Percentiles rank a stretch among this genome's conserved stretches.
Conservation (phyloP, 2,888 invertebrate species). For the Hypercompe scribonia region DNA sequence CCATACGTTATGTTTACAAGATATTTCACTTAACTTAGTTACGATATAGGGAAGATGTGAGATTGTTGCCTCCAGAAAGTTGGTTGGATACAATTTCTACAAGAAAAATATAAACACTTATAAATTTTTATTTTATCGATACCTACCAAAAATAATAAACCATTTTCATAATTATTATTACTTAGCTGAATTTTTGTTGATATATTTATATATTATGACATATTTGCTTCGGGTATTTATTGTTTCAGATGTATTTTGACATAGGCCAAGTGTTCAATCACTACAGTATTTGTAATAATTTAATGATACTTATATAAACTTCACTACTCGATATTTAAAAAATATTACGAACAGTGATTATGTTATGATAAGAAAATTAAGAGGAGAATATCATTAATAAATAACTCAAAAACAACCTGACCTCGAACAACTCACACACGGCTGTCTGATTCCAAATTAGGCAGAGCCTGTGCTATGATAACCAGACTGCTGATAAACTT, state of each 20-base stretch:
- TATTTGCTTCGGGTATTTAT: no score
- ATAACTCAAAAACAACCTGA: no score
- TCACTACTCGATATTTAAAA: neutral
- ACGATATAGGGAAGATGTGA: slow-evolving; percentile 17
- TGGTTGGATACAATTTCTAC: slow-evolving; percentile 17
- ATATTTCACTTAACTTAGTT: slow-evolving; percentile 49
- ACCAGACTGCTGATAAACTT: no score
- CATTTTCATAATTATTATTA: neutral
- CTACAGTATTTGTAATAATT: no score
- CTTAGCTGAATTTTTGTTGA: neutral
- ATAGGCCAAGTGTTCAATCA: no score
- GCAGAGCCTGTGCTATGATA: no score
- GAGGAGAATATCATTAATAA: no score
- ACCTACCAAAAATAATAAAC: neutral
- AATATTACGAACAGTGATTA: no score
- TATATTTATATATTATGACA: neutral
- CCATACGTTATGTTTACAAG: slow-evolving; percentile 65
- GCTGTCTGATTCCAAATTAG: no score
- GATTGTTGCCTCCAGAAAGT: slow-evolving; percentile 22
- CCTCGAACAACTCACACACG: no score
- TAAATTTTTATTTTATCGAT: neutral
- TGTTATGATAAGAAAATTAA: neutral
- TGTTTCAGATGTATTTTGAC: no score
- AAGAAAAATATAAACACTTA: neutral
- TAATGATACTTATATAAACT: neutral